Evolutionary conservation across 1,140 invertebrate species (phyloP).

Genomic region (Drosophila hydei): DNA sequence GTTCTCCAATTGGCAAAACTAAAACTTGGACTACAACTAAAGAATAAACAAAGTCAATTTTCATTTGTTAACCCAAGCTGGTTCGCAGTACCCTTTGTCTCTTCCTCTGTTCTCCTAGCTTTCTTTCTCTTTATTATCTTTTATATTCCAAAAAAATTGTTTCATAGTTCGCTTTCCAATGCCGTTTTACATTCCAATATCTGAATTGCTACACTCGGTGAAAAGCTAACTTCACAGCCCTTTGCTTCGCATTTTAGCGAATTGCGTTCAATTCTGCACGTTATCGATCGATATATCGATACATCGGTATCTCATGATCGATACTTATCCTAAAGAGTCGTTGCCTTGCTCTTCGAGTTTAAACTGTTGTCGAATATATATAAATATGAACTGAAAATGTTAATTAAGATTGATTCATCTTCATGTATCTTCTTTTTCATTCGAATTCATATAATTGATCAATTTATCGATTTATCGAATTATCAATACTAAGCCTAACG

Average conservation of each 20-base stretch:
- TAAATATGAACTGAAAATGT: no score
- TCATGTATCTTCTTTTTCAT: no score
- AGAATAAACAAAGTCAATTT: conserved; percentile 39
- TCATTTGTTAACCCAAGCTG: conserved; percentile 2
- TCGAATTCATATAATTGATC: no score
- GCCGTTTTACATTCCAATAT: conserved; percentile 27
- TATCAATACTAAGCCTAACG: conserved; percentile 48
- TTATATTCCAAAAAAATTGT: conserved; percentile 7
- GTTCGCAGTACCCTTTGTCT: background rate
- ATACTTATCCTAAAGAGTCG: no score
- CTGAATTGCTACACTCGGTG: conserved; percentile 16
- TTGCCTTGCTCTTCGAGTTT: no score
- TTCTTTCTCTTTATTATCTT: conserved; percentile 7
- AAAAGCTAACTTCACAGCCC: conserved; percentile 77
- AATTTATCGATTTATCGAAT: conserved; percentile 28
- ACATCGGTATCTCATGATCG: conserved; percentile 16
- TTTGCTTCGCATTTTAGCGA: conserved; percentile 67
- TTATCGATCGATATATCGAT: conserved; percentile 28
- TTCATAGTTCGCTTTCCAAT: conserved; percentile 23
- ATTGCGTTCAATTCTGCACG: conserved; percentile 49
- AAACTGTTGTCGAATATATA: no score
- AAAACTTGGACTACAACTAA: conserved; percentile 43
- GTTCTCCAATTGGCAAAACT: conserved; percentile 42
- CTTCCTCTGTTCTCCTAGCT: background rate
- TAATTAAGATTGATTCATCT: no score